Evolutionary conservation across 2,797 vertebrate species (phyloP).

Genomic region (Rallus crepitans): DNA sequence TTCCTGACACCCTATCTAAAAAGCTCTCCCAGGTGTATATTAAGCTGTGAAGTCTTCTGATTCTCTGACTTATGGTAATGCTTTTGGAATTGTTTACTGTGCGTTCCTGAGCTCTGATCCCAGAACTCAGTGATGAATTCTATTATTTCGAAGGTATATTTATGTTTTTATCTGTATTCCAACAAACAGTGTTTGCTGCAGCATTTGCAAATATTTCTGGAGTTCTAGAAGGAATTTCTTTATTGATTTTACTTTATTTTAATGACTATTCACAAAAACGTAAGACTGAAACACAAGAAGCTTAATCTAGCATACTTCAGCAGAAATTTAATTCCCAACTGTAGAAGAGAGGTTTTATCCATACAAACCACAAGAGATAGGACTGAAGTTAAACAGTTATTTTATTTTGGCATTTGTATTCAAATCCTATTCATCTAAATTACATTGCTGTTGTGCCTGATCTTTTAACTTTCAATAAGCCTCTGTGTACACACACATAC

Average conservation of each 20-base stretch:
- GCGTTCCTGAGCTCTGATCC: background rate
- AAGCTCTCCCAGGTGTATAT: background rate
- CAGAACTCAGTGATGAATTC: background rate
- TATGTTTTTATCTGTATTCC: background rate
- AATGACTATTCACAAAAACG: background rate
- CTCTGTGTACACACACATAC: background rate
- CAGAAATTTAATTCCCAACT: background rate
- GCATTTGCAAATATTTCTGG: background rate
- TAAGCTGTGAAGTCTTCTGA: background rate
- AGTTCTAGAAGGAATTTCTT: background rate
- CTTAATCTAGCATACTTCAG: background rate
- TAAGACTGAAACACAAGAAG: background rate
- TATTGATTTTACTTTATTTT: conserved; percentile 18
- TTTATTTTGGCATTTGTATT: conserved; percentile 8
- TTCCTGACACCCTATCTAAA: background rate
- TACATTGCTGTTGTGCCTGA: background rate
- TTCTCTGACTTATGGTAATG: background rate
- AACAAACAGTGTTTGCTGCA: background rate
- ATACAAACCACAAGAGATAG: background rate
- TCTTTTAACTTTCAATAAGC: background rate
- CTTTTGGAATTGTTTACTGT: background rate
- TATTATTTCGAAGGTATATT: background rate
- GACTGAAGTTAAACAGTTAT: background rate
- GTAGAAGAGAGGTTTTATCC: background rate
- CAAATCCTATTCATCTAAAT: conserved; percentile 9